Evolutionary conservation across 1,140 invertebrate genomes (phyloP).

Genomic region (Drosophila nikananu): DNA sequence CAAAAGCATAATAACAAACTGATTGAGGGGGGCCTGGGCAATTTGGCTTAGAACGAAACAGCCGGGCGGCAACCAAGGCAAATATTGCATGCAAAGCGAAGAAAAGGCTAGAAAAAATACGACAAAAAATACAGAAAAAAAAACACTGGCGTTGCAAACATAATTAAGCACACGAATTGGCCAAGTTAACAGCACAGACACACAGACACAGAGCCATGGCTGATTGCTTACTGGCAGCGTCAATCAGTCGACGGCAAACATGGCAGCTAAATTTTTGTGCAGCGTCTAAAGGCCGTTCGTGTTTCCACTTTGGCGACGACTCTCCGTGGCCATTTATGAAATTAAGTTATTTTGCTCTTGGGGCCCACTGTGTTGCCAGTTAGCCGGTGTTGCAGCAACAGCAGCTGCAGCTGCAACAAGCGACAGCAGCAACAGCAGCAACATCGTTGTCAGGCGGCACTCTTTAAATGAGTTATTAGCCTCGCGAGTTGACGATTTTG

Average conservation of each 20-base stretch:
- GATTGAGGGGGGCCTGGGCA: conserved; percentile 51
- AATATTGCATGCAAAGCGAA: conserved; percentile 63
- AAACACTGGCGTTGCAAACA: conserved; percentile 51
- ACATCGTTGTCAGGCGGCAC: conserved; percentile 60
- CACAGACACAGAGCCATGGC: conserved; percentile 6
- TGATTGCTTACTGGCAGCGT: conserved; percentile 55
- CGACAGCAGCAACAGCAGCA: conserved; percentile 14
- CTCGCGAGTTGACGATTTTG: conserved; percentile 73
- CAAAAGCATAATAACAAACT: conserved; percentile 69
- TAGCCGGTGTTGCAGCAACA: conserved; percentile 35
- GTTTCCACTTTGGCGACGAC: conserved; percentile 55
- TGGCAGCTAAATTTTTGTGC: conserved; percentile 68
- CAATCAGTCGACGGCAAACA: conserved; percentile 66
- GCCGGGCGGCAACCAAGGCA: conserved; percentile 54
- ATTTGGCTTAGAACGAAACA: conserved; percentile 49
- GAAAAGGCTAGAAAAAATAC: conserved; percentile 20
- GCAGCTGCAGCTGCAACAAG: conserved; percentile 26
- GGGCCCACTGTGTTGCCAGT: conserved; percentile 56
- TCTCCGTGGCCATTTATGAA: conserved; percentile 82
- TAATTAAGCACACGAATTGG: conserved; percentile 81
- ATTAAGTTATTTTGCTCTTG: conserved; percentile 85
- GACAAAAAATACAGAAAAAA: neutral
- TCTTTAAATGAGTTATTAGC: conserved; percentile 81
- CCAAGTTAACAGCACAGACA: conserved; percentile 65
- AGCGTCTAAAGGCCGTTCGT: conserved; percentile 54